Evolutionary conservation across 2,888 invertebrate genomes (phyloP), one percentile per base, ranked within the genome.

Genomic region (Merodon equestris): DNA sequence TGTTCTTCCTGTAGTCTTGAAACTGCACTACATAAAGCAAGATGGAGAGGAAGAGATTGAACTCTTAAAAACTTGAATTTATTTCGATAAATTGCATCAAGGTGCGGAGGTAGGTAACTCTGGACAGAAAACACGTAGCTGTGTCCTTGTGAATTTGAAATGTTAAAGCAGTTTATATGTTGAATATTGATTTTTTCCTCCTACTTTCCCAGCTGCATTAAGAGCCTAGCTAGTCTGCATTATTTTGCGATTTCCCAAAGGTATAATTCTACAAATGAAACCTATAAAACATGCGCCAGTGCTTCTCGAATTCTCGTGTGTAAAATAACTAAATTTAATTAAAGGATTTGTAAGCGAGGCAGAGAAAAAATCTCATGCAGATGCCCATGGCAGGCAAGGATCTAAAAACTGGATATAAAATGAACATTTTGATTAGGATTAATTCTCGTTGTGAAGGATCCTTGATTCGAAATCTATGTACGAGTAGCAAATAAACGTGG

Each of bases 271-370:
- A 60, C 68, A 74, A 79, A 79, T 79, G 73, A 79, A 79, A 79
- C 79, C 74, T 68, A 79, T 74, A 73, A 70, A 79, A 79, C 57
- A 70, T 74, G 68, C 68, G 58, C 64, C 74, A 47, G 50, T 74
- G 60, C 68, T 63, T 47, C 53, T 64, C 7, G 53, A 58, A 68
- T 36, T 79, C 74, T 74, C 79, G 63, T 56, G 79, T 74, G 79
- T 63, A 64, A 79, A 79, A 79, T 79, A 74, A 79, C 79, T 68
- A 68, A 79, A 79, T 79, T 79, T 79, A 79, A 79, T 79, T 79
- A 79, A 73, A 79, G 73, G 61, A 63, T 56, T 72, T 57, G 57
- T 64, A 53, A 58, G 63, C 63, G 58, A 42, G 63, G 53, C 51
- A 58, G 19, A 17, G 47, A 57, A 44, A 40, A 54, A 58, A 17